phyloP scores from a whole-genome alignment of 92 coral and sea anemone species.

The Chrysogorgia sp. region DNA sequence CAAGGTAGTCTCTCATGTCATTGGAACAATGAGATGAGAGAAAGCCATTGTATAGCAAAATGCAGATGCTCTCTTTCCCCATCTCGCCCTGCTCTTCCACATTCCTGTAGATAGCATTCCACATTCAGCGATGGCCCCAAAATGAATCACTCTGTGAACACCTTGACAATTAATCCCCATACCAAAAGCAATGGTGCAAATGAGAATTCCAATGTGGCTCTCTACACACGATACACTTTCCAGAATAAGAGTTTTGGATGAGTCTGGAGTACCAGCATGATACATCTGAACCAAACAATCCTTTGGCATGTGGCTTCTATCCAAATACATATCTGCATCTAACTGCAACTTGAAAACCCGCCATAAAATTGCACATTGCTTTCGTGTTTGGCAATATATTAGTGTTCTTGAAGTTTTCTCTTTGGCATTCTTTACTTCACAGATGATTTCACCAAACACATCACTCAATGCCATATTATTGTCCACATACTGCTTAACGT shows the following conservation, averaged over 20 bases:
- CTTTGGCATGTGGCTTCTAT: background rate
- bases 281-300: slow-evolving; percentile 15
- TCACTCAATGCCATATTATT: background rate
- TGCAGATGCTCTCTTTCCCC: slow-evolving; percentile 16
- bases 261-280: slow-evolving; percentile 27
- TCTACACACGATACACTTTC: background rate
- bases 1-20: slow-evolving; percentile 11
- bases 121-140: background rate
- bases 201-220: background rate
- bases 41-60: background rate
- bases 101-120: no score
- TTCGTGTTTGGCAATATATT: slow-evolving; percentile 1
- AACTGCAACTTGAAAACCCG: background rate
- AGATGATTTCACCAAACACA: background rate
- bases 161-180: background rate
- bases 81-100: slow-evolving; percentile 16
- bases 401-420: background rate
- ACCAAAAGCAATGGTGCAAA: slow-evolving; percentile 9
- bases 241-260: background rate
- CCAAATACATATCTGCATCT: background rate
- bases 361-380: background rate
- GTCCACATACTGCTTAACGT: background rate
- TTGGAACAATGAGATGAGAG: slow-evolving; percentile 3
- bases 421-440: background rate
- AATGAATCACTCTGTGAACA: background rate